phyloP scores from a whole-genome alignment of 2,113 vertebrate genomes.

The Peromyscus maniculatus region DNA sequence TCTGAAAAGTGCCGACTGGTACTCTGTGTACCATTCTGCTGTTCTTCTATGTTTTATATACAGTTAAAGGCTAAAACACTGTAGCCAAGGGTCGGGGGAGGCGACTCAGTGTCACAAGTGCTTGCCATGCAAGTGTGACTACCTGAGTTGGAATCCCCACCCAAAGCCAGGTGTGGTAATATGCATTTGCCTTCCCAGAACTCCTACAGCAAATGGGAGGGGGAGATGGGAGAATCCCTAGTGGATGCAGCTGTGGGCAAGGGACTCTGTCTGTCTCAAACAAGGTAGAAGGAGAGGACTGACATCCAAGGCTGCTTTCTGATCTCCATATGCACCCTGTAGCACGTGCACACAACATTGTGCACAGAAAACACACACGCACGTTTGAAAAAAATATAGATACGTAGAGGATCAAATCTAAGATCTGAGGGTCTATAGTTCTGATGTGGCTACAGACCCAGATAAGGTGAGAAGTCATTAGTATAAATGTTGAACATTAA shows the following conservation, averaged over 20 bases:
- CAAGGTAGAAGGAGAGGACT: too few species aligned
- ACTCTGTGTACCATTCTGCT: neutral
- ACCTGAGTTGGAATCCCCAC: neutral
- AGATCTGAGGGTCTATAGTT: neutral
- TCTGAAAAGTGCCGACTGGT: neutral
- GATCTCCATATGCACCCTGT: neutral
- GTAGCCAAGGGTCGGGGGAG: neutral
- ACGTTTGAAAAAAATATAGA: neutral
- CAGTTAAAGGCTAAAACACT: neutral
- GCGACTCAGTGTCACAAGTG: too few species aligned
- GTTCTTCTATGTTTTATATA: neutral
- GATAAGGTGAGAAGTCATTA: neutral
- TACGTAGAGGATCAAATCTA: neutral
- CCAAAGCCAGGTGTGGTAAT: neutral
- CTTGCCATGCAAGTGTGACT: neutral
- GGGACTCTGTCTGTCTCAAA: neutral
- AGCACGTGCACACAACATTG: neutral
- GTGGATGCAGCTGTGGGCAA: neutral
- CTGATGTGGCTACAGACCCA: neutral
- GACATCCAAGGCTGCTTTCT: neutral
- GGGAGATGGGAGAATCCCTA: neutral
- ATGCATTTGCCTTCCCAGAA: neutral
- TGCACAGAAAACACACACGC: neutral
- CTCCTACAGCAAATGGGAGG: neutral
- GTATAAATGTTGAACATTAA: neutral